phyloP scores from a whole-genome alignment of 1,140 invertebrate genomes.

The Drosophila erecta region DNA sequence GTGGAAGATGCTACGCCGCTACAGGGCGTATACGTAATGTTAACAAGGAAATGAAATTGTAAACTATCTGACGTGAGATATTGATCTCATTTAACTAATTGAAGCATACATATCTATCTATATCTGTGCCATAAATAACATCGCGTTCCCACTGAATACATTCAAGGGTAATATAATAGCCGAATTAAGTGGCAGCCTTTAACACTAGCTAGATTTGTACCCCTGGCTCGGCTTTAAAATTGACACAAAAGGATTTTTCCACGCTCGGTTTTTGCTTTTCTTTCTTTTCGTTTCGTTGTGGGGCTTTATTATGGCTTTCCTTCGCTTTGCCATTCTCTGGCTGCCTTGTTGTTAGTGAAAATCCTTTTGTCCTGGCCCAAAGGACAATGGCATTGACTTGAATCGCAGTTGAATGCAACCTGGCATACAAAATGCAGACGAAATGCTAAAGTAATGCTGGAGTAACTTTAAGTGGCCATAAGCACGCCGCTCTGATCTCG shows the following conservation, averaged over 20 bases:
- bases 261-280: constrained; percentile 21
- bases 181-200: not conserved
- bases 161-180: too few relatives aligned
- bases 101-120: too few relatives aligned
- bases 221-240: constrained; percentile 21
- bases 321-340: not conserved
- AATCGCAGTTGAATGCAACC: constrained; percentile 31
- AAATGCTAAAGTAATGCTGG: constrained; percentile 5
- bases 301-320: constrained; percentile 44
- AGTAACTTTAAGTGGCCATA: constrained; percentile 24
- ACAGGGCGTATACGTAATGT: not conserved
- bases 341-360: constrained; percentile 17
- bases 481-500: constrained; percentile 17
- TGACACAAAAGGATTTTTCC: constrained; percentile 44
- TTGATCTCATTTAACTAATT: too few relatives aligned
- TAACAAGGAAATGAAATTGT: not conserved
- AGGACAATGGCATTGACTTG: constrained; percentile 47
- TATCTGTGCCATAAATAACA: too few relatives aligned
- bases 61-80: not conserved
- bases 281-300: constrained; percentile 17
- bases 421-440: constrained; percentile 30
- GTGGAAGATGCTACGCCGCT: not conserved
- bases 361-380: constrained; percentile 34
- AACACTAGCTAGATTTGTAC: constrained; percentile 7
- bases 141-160: not conserved